phyloP scores from a whole-genome alignment of 1,140 invertebrate species.

The Drosophila tani region DNA sequence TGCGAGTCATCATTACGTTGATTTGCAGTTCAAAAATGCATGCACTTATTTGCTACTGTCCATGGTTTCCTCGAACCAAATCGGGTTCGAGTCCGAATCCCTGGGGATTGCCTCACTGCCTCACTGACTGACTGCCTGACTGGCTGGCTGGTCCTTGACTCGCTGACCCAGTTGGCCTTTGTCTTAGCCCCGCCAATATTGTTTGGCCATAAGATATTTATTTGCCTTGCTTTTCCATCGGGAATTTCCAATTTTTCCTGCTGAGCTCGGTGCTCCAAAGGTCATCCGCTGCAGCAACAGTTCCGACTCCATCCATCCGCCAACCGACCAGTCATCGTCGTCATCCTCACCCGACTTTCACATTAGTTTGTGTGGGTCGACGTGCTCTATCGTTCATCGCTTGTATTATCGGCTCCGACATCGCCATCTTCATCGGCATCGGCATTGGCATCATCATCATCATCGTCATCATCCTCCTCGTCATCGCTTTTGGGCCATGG shows the following conservation, averaged over 20 bases:
- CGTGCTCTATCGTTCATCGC: constrained; percentile 80
- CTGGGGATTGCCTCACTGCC: constrained; percentile 55
- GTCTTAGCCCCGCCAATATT: constrained; percentile 62
- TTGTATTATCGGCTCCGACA: constrained; percentile 58
- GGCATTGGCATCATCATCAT: constrained; percentile 47
- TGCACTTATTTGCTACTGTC: constrained; percentile 77
- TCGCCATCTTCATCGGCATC: constrained; percentile 54
- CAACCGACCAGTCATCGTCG: constrained; percentile 46
- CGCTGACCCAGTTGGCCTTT: constrained; percentile 77
- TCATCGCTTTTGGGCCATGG: constrained; percentile 75
- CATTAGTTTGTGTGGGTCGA: constrained; percentile 68
- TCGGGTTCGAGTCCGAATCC: constrained; percentile 42
- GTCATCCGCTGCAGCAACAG: constrained; percentile 71
- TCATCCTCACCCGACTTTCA: constrained; percentile 59
- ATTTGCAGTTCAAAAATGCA: constrained; percentile 67
- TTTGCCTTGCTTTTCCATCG: constrained; percentile 74
- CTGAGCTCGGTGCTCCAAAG: constrained; percentile 64
- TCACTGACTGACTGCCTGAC: constrained; percentile 22
- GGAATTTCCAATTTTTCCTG: constrained; percentile 63
- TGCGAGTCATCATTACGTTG: constrained; percentile 73
- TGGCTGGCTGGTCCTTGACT: constrained; percentile 69
- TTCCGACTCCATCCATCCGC: constrained; percentile 36
- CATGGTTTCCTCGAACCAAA: constrained; percentile 61
- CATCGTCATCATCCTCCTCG: constrained; percentile 32
- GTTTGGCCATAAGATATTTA: constrained; percentile 73